These are phyloP conservation scores for Tetragonula clypearis DNA, from an alignment of 1,140 invertebrate species.

Conservation along the genomic window DNA sequence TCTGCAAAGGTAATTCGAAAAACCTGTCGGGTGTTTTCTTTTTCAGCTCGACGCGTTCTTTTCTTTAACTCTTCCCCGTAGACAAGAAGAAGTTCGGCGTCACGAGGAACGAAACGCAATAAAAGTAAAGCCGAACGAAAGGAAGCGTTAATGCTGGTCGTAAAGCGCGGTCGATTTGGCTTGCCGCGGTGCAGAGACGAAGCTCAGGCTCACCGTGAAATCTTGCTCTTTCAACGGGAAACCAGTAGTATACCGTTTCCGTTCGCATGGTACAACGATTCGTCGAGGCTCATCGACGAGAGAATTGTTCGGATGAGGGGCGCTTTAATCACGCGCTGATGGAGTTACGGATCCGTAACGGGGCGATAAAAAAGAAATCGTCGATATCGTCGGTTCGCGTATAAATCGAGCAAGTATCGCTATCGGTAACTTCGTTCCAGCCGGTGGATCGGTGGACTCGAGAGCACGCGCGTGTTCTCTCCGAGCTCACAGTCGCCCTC, in stretches of 20 bases:
- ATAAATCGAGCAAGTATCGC: background rate
- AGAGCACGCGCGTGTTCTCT: background rate
- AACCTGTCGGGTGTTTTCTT: too few relatives aligned
- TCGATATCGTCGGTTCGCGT: background rate
- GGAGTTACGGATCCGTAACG: background rate
- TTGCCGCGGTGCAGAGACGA: background rate
- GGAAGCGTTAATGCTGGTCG: background rate
- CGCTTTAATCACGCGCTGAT: constrained; percentile 1
- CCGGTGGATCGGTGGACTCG: background rate
- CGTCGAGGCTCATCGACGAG: background rate
- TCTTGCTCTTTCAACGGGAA: background rate
- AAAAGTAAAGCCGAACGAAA: background rate
- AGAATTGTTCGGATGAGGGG: background rate
- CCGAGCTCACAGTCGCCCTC: background rate
- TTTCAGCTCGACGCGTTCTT: too few relatives aligned
- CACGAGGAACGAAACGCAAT: background rate
- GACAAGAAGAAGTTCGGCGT: too few relatives aligned
- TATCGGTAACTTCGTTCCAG: constrained; percentile 10
- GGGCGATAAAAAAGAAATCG: constrained; percentile 9
- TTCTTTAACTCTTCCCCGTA: too few relatives aligned
- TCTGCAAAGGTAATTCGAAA: too few relatives aligned
- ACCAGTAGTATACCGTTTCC: background rate
- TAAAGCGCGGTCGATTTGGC: constrained; percentile 4
- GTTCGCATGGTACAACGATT: background rate
- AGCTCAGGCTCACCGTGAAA: background rate